Evolutionary conservation across 1,140 invertebrate genomes (phyloP), one percentile per base, ranked within the genome.

Genomic region (Brachionus calyciflorus): DNA sequence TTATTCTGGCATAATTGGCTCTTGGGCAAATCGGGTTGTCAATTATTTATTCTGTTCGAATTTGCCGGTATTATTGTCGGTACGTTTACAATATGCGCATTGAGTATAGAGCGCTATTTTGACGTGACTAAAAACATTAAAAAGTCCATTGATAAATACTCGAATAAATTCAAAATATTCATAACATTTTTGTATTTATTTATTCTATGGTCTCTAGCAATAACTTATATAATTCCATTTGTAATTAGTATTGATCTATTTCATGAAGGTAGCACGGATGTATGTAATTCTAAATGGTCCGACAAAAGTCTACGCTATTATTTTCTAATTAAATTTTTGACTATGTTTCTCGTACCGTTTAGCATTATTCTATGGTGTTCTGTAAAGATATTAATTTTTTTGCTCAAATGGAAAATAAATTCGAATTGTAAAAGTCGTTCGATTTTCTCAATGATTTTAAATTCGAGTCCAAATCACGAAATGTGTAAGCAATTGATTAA

Each of bases 71-170:
- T 73, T 10, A 73, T 73, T 73, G 69, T 73, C 9, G 51, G 69
- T 12, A 55, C 51, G 17, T 73, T 51, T 17, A 55, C 69, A 3
- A 37, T 73, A 12, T 51, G 46, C 51, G 69, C 69, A 12, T 37
- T 73, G 6, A 73, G 69, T 40, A 17, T 73, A 17, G 69, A 73
- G 41, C 24, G 69, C 17, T 73, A 73, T 73, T 49, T 73, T 21
- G 51, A 73, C 51, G 51, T 73, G 3, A 73, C 69, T 9, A 55
- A 73, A 19, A 40, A 49, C 19, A 73, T 51, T 24, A 49, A 51
- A 40, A 49, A 40, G 24, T 30, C 37, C 7, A 41, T 65, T 9
- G 60, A 65, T 24, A 24, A 37, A 30, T 73, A 73, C 40, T 40
- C 44, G 12, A 73, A 73, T 51, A 49, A 73, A 40, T 73, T 73